Evolutionary conservation across 2,888 invertebrate genomes (phyloP).

Genomic region (Cyaniris semiargus): DNA sequence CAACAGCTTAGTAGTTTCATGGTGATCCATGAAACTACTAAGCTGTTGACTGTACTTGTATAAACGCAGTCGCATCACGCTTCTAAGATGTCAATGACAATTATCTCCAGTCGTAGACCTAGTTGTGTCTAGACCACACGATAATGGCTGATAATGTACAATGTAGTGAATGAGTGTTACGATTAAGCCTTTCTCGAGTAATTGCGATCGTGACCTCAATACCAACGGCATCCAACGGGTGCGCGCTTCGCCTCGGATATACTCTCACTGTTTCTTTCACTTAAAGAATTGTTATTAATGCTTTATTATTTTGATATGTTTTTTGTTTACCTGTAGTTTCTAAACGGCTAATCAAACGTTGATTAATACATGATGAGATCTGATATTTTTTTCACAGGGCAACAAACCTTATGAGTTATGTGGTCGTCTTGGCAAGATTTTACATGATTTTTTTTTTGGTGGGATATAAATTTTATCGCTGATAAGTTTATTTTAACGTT

Average conservation of each 20-base stretch:
- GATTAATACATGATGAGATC: background rate
- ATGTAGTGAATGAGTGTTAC: conserved; percentile 14
- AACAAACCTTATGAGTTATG: no score
- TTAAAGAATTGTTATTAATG: background rate
- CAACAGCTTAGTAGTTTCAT: no score
- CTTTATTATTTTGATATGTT: background rate
- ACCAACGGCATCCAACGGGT: background rate
- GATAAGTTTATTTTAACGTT: no score
- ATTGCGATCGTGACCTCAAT: conserved; percentile 12
- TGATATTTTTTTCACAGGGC: no score
- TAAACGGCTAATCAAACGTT: background rate
- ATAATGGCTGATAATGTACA: background rate
- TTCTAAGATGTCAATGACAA: background rate
- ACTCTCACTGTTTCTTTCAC: conserved; percentile 28
- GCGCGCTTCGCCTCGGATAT: background rate
- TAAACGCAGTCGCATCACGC: background rate
- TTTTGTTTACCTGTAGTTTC: background rate
- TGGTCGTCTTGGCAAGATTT: no score
- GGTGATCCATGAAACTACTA: background rate
- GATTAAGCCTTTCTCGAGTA: conserved; percentile 23
- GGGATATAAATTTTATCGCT: no score
- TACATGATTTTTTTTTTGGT: no score
- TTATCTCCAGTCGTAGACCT: conserved; percentile 14
- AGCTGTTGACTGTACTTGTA: background rate
- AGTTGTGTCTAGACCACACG: background rate